These are phyloP conservation scores for Pachypeltis micranthus DNA, from an alignment of 1,140 invertebrate species.

Conservation along the genomic window DNA sequence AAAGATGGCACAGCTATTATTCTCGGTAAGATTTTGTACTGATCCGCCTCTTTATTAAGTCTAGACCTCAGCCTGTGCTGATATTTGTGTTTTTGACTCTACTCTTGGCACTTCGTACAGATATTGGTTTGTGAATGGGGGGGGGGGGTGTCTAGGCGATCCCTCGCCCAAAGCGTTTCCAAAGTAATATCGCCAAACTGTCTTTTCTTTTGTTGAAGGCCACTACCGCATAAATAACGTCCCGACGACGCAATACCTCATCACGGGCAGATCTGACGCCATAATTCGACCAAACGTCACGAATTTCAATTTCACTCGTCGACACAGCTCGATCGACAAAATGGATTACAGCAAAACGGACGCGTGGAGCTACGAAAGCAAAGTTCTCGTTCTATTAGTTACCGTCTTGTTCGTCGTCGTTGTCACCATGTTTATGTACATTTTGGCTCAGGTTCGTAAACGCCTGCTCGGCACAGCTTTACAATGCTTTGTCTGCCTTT, in stretches of 20 bases:
- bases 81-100: no score
- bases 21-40: not conserved
- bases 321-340: not conserved
- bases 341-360: not conserved
- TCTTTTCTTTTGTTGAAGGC: constrained; percentile 35
- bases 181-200: no score
- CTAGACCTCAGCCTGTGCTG: no score
- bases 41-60: no score
- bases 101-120: no score
- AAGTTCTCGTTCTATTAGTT: constrained; percentile 44
- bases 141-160: no score
- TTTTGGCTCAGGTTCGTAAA: constrained; percentile 35
- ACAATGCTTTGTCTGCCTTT: constrained; percentile 10
- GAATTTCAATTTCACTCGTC: constrained; percentile 20
- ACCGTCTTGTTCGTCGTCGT: constrained; percentile 41
- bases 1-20: not conserved
- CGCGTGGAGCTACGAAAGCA: constrained; percentile 17
- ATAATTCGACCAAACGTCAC: constrained; percentile 26
- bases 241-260: constrained; percentile 39
- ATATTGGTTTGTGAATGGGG: no score
- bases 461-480: no score
- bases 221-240: constrained; percentile 71
- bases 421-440: constrained; percentile 32
- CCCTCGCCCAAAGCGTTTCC: no score
- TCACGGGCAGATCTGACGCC: constrained; percentile 41